Base-by-base conservation (phyloP, 2,888 invertebrate genomes). In the Lamellibrachia columna region DNA sequence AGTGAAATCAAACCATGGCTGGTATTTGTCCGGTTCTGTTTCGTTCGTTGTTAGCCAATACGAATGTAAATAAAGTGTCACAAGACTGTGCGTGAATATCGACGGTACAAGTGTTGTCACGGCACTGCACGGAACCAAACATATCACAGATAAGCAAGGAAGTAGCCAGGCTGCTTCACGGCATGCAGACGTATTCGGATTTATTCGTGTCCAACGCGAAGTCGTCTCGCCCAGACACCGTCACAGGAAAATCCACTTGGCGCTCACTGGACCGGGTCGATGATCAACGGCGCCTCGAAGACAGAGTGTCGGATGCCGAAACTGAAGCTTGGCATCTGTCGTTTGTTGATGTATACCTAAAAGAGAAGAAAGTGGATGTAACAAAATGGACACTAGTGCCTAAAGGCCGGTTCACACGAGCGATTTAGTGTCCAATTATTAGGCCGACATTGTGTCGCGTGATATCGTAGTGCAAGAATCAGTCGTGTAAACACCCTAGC, bases 261-360 rank as follows among this genome's bases (percentile, higher is more conserved):
- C 75, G 75, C 91, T 91, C 91, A 91, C 15, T 52, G 52, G 53
- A 52, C 91, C 3, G 91, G 52, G 60, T 93, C 93, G 90, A 93
- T 90, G 58, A 94, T 93, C 11, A 94, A 92, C 22, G 94, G 94
- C 52, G 93, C 91, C 28, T 91, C 91, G 93, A 93, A 97, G 92
- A 95, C 95, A 40, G 96, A 96, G 94, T 97, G 97, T 58, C 96
- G 96, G 93, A 97, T 96, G 58, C 97, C 97, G 94, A 97, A 97
- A 92, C 95, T 95, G 94, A 95, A 96, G 55, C 94, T 94, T 0
- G 97, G 97, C 40, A 94, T 94, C 55, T 94, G 93, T n/a, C 91
- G 93, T 93, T 95, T 96, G 94, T 95, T 93, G 28, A 93, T 93
- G 94, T 94, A 94, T 7, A 95, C 95, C 96, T 96, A 93, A 55